Evolutionary conservation across 2,888 invertebrate genomes (phyloP).

Genomic region (Macaria notata): DNA sequence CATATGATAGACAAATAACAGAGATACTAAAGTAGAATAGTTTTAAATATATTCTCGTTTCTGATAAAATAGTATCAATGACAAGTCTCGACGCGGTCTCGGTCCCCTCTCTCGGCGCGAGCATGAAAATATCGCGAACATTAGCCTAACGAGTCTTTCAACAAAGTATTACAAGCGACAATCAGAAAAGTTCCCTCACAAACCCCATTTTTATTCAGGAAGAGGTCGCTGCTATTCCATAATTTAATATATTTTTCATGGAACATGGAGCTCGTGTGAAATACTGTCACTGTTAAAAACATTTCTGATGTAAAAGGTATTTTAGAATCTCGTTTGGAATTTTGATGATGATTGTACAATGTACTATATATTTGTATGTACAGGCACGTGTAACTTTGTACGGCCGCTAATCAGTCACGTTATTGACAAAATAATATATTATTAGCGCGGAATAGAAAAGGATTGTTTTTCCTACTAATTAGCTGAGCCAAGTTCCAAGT

Average conservation of each 20-base stretch:
- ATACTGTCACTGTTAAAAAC: neutral
- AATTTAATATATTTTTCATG: constrained; percentile 13
- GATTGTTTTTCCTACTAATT: constrained; percentile 16
- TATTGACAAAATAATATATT: constrained; percentile 30
- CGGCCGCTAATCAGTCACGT: constrained; percentile 31
- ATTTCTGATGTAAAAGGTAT: no score
- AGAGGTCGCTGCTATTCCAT: constrained; percentile 8
- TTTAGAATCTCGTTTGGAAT: no score
- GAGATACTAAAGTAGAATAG: no score
- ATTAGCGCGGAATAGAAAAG: constrained; percentile 19
- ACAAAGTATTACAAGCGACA: constrained; percentile 35
- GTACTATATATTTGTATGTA: neutral
- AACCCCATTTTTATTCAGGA: constrained; percentile 27
- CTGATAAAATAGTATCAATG: no score
- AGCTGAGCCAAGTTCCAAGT: constrained; percentile 7
- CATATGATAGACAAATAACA: no score
- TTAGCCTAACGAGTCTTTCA: constrained; percentile 36
- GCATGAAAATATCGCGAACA: constrained; percentile 27
- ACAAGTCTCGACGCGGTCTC: neutral
- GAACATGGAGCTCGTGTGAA: constrained; percentile 4
- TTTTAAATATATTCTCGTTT: no score
- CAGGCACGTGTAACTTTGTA: no score
- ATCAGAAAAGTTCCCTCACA: constrained; percentile 31
- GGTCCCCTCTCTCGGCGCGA: constrained; percentile 12
- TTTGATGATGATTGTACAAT: neutral